A percentile compares a stretch with the other conserved stretches of the same genome.
These are phyloP conservation scores for Anthoptus insignis DNA, from an alignment of 2,888 invertebrate species.

Conservation along the genomic window DNA sequence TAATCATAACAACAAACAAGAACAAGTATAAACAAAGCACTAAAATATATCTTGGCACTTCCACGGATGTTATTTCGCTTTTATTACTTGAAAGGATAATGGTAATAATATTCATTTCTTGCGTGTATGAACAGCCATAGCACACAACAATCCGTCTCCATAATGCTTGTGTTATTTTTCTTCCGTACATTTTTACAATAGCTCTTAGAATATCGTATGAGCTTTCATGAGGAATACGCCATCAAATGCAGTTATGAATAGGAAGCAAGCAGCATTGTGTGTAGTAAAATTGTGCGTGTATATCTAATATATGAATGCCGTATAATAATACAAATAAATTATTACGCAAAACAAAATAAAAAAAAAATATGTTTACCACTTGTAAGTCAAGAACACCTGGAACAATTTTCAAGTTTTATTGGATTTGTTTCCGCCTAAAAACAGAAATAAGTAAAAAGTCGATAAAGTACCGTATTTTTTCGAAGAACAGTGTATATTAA, in stretches of 20 bases:
- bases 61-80: conserved; percentile 7
- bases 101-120: conserved; percentile 24
- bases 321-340: too few relatives aligned
- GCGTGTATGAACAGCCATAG: conserved; percentile 14
- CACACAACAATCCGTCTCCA: conserved; percentile 16
- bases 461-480: too few relatives aligned
- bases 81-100: conserved; percentile 17
- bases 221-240: not conserved
- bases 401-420: too few relatives aligned
- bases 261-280: not conserved
- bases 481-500: too few relatives aligned
- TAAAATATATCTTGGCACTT: conserved; percentile 19
- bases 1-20: not conserved
- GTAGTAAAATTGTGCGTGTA: not conserved
- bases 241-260: not conserved
- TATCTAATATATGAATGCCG: too few relatives aligned
- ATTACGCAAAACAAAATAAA: too few relatives aligned
- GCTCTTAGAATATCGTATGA: conserved; percentile 8
- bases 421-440: too few relatives aligned
- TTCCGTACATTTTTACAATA: conserved; percentile 16
- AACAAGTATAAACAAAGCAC: not conserved
- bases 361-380: too few relatives aligned
- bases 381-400: too few relatives aligned
- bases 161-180: conserved; percentile 7
- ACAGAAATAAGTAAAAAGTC: too few relatives aligned